These are phyloP conservation scores for Lamellibrachia luymesi DNA, from an alignment of 1,140 invertebrate genomes.

Conservation along the genomic window DNA sequence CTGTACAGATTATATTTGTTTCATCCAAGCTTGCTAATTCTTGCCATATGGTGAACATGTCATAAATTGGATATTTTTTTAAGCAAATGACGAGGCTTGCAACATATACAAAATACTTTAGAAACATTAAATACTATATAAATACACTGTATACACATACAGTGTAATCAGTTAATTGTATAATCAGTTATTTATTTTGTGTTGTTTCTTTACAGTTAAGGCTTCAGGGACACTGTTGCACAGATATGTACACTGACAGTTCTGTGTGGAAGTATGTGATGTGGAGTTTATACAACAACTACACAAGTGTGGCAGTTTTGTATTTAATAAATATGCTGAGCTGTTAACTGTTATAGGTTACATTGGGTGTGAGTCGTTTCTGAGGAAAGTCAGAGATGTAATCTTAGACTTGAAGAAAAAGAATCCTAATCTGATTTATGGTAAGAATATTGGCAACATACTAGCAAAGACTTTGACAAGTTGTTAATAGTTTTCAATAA, in stretches of 20 bases:
- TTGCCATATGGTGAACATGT: too few relatives aligned
- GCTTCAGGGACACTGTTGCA: not conserved
- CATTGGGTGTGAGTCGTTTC: slow-evolving; percentile 80
- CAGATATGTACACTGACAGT: too few relatives aligned
- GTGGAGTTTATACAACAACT: not conserved
- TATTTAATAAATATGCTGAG: too few relatives aligned
- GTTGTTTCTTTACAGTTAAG: not conserved
- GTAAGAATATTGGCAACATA: slow-evolving; percentile 59
- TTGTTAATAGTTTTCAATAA: not conserved
- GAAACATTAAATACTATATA: too few relatives aligned
- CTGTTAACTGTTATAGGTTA: slow-evolving; percentile 65
- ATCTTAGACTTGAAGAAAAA: slow-evolving; percentile 74
- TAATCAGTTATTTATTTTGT: not conserved
- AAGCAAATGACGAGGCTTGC: too few relatives aligned
- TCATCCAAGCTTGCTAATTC: too few relatives aligned
- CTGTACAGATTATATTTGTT: not conserved
- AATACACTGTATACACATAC: too few relatives aligned
- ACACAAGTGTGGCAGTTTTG: too few relatives aligned
- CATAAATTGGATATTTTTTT: too few relatives aligned
- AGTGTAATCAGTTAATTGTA: not conserved
- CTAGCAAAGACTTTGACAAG: not conserved
- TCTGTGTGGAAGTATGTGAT: not conserved
- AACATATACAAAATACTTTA: too few relatives aligned
- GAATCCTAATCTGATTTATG: slow-evolving; percentile 82
- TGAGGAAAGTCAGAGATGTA: slow-evolving; percentile 74